Evolutionary conservation across 2,888 invertebrate species (phyloP).

Genomic region (Sarcophaga carnaria): DNA sequence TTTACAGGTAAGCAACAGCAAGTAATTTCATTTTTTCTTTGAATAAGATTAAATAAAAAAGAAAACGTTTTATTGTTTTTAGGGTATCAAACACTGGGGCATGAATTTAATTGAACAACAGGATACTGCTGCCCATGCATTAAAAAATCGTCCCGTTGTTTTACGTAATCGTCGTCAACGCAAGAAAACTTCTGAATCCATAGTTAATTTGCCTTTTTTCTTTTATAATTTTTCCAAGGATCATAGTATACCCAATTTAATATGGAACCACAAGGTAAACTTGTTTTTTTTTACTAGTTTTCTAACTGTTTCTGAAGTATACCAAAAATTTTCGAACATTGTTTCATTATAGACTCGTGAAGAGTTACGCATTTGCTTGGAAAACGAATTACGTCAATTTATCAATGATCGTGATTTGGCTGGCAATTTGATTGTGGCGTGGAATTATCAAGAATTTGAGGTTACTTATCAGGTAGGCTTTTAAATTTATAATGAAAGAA

Average conservation of each 20-base stretch:
- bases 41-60: background rate
- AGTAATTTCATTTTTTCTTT: background rate
- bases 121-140: conserved; percentile 79
- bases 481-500: background rate
- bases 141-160: conserved; percentile 91
- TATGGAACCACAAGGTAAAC: conserved; percentile 98
- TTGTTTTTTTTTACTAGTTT: background rate
- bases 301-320: background rate
- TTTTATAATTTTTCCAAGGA: conserved; percentile 97
- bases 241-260: conserved; percentile 96
- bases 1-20: conserved; percentile 84
- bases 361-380: conserved; percentile 94
- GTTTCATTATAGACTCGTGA: conserved; percentile 89
- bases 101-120: conserved; percentile 81
- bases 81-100: conserved; percentile 86
- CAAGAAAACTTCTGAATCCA: conserved; percentile 79
- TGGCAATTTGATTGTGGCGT: conserved; percentile 91
- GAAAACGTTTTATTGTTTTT: conserved; percentile 8
- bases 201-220: conserved; percentile 87
- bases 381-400: conserved; percentile 96
- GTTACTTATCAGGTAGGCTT: conserved; percentile 88
- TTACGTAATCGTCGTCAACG: conserved; percentile 91
- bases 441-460: conserved; percentile 99
- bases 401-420: conserved; percentile 94
- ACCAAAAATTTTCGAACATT: conserved; percentile 4